phyloP scores from a whole-genome alignment of 2,113 vertebrate genomes.

The Embiotoca jacksoni region DNA sequence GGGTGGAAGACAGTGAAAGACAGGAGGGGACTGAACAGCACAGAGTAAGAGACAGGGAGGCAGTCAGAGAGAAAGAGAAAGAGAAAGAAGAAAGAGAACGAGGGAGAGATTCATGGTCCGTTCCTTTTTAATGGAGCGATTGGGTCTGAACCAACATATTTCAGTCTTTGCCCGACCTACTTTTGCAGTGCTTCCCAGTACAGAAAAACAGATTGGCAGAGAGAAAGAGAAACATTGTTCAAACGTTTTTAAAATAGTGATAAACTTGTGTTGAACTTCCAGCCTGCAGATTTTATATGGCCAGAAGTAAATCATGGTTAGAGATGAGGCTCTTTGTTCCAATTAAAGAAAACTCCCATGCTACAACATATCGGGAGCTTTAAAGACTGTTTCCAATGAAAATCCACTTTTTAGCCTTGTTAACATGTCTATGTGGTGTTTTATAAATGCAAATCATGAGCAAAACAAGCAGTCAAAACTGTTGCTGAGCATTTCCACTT shows the following conservation, averaged over 20 bases:
- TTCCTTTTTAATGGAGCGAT: conserved; percentile 6
- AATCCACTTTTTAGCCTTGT: too few species aligned
- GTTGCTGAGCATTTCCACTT: too few species aligned
- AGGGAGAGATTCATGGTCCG: conserved; percentile 29
- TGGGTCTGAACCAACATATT: conserved; percentile 33
- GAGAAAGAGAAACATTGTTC: background rate
- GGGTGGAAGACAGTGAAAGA: conserved; percentile 15
- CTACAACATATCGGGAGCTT: background rate
- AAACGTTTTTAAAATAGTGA: background rate
- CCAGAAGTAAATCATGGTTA: background rate
- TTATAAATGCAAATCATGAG: too few species aligned
- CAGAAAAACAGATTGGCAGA: background rate
- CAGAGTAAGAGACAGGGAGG: conserved; percentile 31
- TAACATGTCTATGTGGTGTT: too few species aligned
- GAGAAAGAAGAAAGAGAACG: background rate
- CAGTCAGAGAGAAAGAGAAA: conserved; percentile 8
- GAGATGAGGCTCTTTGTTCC: background rate
- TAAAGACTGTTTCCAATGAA: background rate
- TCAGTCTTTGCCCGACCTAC: conserved; percentile 17
- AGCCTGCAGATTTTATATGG: background rate
- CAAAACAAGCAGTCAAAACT: too few species aligned
- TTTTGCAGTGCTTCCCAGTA: conserved; percentile 31
- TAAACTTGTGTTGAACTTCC: conserved; percentile 1
- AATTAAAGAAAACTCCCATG: background rate
- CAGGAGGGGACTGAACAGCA: conserved; percentile 36